phyloP scores from a whole-genome alignment of 92 coral and sea anemone species.

The Parazoanthus swiftii region DNA sequence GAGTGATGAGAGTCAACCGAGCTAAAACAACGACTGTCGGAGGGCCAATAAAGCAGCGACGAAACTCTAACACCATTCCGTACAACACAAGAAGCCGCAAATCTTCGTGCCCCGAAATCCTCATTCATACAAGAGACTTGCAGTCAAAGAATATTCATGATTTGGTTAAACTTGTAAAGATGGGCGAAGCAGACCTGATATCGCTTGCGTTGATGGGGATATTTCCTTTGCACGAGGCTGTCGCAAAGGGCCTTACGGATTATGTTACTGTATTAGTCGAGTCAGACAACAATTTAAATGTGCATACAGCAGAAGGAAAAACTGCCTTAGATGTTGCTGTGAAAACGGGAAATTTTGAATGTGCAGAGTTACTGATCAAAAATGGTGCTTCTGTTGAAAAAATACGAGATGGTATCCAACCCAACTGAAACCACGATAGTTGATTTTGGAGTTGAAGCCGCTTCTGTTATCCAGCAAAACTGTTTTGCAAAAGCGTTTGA shows the following conservation, averaged over 20 bases:
- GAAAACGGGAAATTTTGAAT: constrained; percentile 75
- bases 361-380: constrained; percentile 76
- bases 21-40: constrained; percentile 19
- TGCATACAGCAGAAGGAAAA: constrained; percentile 63
- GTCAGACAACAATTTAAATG: constrained; percentile 57
- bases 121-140: constrained; percentile 62
- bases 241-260: constrained; percentile 61
- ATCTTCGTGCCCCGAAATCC: constrained; percentile 73
- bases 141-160: constrained; percentile 63
- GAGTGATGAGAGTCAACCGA: constrained; percentile 22
- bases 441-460: neutral
- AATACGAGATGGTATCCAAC: constrained; percentile 65
- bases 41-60: constrained; percentile 28
- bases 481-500: neutral
- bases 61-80: constrained; percentile 40
- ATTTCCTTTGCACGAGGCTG: constrained; percentile 75
- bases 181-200: constrained; percentile 68
- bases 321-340: constrained; percentile 73
- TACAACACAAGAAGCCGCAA: constrained; percentile 54
- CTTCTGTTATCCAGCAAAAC: neutral
- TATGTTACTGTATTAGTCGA: constrained; percentile 55
- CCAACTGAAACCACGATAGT: neutral
- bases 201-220: constrained; percentile 66
- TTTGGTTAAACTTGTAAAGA: constrained; percentile 69
- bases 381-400: constrained; percentile 76